phyloP scores from a whole-genome alignment of 2,797 vertebrate genomes.

The Sparus aurata region DNA sequence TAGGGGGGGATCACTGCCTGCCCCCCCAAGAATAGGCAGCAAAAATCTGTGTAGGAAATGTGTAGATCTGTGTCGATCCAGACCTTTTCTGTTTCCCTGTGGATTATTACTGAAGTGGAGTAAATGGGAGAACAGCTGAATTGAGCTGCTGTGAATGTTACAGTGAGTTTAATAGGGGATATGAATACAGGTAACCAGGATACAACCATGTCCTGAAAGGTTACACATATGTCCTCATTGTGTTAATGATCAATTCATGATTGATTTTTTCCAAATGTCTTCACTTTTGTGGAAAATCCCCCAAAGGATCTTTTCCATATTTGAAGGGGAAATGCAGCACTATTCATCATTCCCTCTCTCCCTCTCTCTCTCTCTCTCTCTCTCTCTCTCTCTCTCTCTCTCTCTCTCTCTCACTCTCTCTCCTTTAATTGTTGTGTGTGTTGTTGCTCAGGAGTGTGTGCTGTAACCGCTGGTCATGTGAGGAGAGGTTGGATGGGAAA shows the following conservation, averaged over 20 bases:
- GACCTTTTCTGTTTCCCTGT: neutral
- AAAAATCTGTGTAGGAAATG: neutral
- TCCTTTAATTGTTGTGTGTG: neutral
- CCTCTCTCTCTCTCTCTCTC: too few relatives aligned
- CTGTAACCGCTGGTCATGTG: slow-evolving; percentile 82
- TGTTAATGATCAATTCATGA: neutral
- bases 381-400: too few relatives aligned
- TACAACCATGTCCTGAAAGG: neutral
- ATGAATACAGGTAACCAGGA: neutral
- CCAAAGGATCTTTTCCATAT: neutral
- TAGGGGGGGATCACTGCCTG: slow-evolving; percentile 25
- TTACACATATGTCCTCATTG: neutral
- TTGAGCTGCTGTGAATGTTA: neutral
- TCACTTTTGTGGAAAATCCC: slow-evolving; percentile 10
- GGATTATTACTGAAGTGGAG: neutral
- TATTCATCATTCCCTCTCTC: neutral
- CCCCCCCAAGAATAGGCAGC: slow-evolving; percentile 12
- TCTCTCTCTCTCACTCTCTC: neutral
- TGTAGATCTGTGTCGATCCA: neutral
- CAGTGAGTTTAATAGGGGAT: neutral
- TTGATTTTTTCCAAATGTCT: neutral
- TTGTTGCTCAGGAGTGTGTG: slow-evolving; percentile 61
- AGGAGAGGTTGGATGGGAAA: slow-evolving; percentile 82
- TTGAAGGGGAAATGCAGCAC: too few relatives aligned
- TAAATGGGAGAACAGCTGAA: neutral